Evolutionary conservation across 1,140 invertebrate genomes (phyloP).

Genomic region (Doryteuthis pealeii): DNA sequence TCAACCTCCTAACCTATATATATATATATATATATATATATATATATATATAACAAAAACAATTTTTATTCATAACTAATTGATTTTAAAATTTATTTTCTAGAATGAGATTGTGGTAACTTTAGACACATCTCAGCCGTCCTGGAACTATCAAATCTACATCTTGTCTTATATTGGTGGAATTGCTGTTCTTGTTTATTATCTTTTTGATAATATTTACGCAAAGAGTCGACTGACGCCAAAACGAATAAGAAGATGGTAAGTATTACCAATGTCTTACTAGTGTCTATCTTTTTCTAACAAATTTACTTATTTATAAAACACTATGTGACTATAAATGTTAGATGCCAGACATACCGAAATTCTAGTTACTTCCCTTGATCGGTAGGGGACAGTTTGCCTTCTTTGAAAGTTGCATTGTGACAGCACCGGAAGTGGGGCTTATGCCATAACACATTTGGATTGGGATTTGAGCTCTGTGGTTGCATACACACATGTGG

Average conservation of each 20-base stretch:
- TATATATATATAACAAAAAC: too few relatives aligned
- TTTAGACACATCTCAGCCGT: constrained; percentile 39
- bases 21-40: too few relatives aligned
- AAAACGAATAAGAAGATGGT: constrained; percentile 53
- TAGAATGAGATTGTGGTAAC: constrained; percentile 39
- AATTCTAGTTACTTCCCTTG: background rate
- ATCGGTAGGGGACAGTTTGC: background rate
- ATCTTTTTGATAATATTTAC: constrained; percentile 50
- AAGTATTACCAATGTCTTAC: constrained; percentile 11
- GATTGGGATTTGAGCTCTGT: background rate
- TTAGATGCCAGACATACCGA: background rate
- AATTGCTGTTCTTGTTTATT: constrained; percentile 46
- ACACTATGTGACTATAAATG: background rate
- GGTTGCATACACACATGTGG: too few relatives aligned
- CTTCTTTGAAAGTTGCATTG: background rate
- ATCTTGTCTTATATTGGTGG: constrained; percentile 39
- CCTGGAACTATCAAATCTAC: constrained; percentile 39
- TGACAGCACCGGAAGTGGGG: too few relatives aligned
- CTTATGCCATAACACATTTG: background rate
- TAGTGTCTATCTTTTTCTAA: background rate
- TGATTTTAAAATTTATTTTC: constrained; percentile 25
- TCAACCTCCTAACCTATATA: too few relatives aligned
- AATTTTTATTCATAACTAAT: too few relatives aligned
- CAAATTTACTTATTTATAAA: background rate
- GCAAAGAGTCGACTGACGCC: constrained; percentile 52